Base-by-base conservation (phyloP, 2,888 invertebrate species). In the Idaea aversata region DNA sequence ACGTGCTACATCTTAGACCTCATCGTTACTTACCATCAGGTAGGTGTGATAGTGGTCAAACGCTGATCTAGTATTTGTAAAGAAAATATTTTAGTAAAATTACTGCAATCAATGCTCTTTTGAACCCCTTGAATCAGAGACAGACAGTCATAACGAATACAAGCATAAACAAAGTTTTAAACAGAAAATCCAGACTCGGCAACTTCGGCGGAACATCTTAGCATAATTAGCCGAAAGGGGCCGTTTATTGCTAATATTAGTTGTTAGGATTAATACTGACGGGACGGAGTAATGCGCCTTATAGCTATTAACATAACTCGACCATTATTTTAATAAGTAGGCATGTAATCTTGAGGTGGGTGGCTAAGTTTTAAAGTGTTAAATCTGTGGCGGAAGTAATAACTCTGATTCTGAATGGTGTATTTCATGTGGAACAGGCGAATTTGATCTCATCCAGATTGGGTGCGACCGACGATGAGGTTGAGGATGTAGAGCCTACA, bases 171-270 rank as follows among this genome's bases (percentile, higher is more conserved):
- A 47, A 47, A 47, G 47, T 47, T 47, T 47, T 13, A 47, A 47
- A 47, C 7, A 47, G 47, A 47, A 47, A 47, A 47, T 47, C 47
- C 16, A 10, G 25, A 16, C 59, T 25, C 86, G 82, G 75, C 78
- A 86, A 87, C 80, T 86, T 80, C 78, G 70, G 70, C 71, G 83
- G 82, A 85, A 84, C 86, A 86, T 88, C 90, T 91, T 90, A 90
- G 91, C 91, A 91, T 91, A 91, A 91, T 91, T 88, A 91, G 89
- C 81, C 77, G 76, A 82, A 84, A 88, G 90, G 90, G 90, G 87
- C 80, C 90, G 90, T 90, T 91, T 88, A 91, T 89, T 81, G 88
- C 91, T 89, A 90, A 91, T 91, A 91, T 91, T 91, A 91, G 90
- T 91, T 87, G 91, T 88, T 79, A 75, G 91, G 91, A 90, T 91